phyloP scores from a whole-genome alignment of 2,797 vertebrate genomes.

The Champsocephalus esox region DNA sequence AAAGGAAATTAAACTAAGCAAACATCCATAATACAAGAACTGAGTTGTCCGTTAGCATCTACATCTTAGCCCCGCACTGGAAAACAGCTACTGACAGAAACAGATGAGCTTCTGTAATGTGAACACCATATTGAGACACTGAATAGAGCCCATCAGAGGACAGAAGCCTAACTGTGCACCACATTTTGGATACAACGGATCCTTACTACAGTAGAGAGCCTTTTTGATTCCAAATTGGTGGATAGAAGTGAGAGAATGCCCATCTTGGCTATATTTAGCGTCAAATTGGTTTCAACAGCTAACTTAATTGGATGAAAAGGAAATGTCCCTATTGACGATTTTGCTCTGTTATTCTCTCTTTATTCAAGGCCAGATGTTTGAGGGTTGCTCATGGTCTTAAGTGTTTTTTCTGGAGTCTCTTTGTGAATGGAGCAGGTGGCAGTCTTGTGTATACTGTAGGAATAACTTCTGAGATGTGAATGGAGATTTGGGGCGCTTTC shows the following conservation, averaged over 20 bases:
- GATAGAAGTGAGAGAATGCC: not conserved
- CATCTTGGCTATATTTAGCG: not conserved
- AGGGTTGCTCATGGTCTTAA: not conserved
- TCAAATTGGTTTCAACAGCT: not conserved
- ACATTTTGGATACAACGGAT: not conserved
- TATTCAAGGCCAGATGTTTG: too few species aligned
- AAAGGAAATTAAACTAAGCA: not conserved
- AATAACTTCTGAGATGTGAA: not conserved
- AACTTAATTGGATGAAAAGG: not conserved
- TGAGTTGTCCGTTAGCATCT: not conserved
- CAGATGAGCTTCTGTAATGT: constrained; percentile 11
- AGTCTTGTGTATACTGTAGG: not conserved
- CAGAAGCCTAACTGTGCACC: constrained; percentile 8
- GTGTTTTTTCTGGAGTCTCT: not conserved
- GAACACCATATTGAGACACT: constrained; percentile 29
- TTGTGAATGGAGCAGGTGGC: not conserved
- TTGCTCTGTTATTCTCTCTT: not conserved
- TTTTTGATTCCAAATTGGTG: not conserved
- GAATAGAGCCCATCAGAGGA: constrained; percentile 12
- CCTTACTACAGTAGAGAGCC: too few species aligned
- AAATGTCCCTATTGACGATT: not conserved
- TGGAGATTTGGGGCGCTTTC: not conserved
- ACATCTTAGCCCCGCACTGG: not conserved
- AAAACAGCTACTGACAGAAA: constrained; percentile 5
- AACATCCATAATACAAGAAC: not conserved